A percentile compares a stretch with the other conserved stretches of the same genome.
phyloP scores from a whole-genome alignment of 2,888 invertebrate genomes.

The Yponomeuta cagnagella region DNA sequence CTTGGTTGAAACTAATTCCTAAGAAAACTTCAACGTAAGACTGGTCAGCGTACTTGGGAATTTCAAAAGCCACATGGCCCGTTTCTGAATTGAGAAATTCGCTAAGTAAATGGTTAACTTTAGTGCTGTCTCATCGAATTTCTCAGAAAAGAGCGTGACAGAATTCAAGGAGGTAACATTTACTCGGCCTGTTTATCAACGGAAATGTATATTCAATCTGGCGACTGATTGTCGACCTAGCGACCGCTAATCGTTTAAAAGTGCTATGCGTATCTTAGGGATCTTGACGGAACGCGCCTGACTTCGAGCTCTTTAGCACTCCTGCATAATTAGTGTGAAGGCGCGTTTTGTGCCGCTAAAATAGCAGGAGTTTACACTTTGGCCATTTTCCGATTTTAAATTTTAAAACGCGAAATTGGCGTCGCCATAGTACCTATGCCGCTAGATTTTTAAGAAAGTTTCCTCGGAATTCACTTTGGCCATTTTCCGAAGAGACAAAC shows the following conservation, averaged over 20 bases:
- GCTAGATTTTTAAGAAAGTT: constrained; percentile 19
- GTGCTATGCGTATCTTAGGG: not conserved
- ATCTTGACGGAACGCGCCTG: not conserved
- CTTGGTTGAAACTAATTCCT: not conserved
- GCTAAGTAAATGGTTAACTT: too few relatives aligned
- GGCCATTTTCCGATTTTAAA: too few relatives aligned
- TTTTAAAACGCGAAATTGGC: too few relatives aligned
- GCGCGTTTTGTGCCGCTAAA: too few relatives aligned
- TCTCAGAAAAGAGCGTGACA: not conserved
- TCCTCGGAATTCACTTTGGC: constrained; percentile 23
- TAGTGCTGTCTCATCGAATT: too few relatives aligned
- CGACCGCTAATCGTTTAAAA: not conserved
- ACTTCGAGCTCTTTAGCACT: not conserved
- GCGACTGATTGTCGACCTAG: not conserved
- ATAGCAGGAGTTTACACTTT: too few relatives aligned
- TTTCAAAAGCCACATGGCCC: not conserved
- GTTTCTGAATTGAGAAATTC: too few relatives aligned
- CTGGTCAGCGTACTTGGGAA: not conserved
- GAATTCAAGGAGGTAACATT: not conserved
- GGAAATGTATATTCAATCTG: not conserved
- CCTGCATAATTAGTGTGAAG: too few relatives aligned
- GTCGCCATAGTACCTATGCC: not conserved
- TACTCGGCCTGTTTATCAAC: not conserved
- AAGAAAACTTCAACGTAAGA: not conserved
- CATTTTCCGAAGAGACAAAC: constrained; percentile 19